These are phyloP conservation scores for Julus scanicus DNA, from an alignment of 2,888 invertebrate species.

Conservation along the genomic window DNA sequence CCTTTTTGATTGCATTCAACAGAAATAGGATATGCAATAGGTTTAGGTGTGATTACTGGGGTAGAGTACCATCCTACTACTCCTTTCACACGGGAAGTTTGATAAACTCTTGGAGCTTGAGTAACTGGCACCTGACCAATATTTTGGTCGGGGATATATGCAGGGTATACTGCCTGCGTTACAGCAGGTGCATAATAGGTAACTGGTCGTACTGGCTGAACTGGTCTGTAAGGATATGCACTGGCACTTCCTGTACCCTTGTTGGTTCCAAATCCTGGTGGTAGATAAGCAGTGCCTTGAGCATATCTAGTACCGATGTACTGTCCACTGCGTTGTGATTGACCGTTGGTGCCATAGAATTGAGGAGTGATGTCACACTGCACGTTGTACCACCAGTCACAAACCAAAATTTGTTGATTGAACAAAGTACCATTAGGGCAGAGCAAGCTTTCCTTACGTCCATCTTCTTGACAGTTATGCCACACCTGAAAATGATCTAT, in stretches of 20 bases:
- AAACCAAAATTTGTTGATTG: constrained; percentile 58
- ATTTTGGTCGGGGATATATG: constrained; percentile 23
- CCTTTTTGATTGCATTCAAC: constrained; percentile 19
- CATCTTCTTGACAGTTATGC: constrained; percentile 56
- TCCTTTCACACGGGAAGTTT: background rate
- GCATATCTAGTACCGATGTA: background rate
- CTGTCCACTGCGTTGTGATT: constrained; percentile 26
- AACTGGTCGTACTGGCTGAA: constrained; percentile 15
- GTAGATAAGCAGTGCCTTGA: background rate
- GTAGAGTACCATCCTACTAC: background rate
- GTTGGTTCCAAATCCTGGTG: constrained; percentile 49
- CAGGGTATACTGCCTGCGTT: constrained; percentile 25
- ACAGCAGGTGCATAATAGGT: background rate
- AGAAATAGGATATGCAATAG: constrained; percentile 8
- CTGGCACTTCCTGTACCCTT: constrained; percentile 12
- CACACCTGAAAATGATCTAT: constrained; percentile 52
- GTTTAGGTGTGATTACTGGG: background rate
- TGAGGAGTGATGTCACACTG: constrained; percentile 53
- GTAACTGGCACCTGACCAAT: background rate
- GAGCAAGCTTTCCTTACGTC: constrained; percentile 55
- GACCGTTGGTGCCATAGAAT: constrained; percentile 46
- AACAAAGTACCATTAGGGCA: constrained; percentile 57
- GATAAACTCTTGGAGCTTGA: constrained; percentile 18
- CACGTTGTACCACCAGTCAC: constrained; percentile 59
- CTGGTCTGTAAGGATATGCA: constrained; percentile 19